A percentile compares a stretch with the other conserved stretches of the same genome.
These are phyloP conservation scores for Lepidochitona cinerea DNA, from an alignment of 2,888 invertebrate genomes.

Conservation along the genomic window DNA sequence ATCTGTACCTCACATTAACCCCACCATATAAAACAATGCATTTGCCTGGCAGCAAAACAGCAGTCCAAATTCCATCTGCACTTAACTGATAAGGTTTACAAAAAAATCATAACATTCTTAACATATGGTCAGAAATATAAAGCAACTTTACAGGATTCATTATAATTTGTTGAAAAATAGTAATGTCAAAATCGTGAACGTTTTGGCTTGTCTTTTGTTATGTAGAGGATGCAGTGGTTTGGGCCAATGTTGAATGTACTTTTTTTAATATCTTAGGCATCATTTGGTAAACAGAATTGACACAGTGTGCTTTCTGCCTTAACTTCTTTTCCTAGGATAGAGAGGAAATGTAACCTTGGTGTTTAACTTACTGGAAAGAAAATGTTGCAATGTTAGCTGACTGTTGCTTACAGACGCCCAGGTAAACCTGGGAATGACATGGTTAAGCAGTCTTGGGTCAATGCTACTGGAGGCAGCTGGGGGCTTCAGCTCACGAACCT, in stretches of 20 bases:
- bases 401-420: not conserved
- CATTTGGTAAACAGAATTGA: not conserved
- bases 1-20: not conserved
- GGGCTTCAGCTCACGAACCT: not conserved
- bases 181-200: too few species aligned
- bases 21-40: not conserved
- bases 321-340: not conserved
- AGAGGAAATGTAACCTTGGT: not conserved
- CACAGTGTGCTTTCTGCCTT: not conserved
- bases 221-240: too few species aligned
- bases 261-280: too few species aligned
- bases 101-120: too few species aligned
- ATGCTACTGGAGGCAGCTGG: not conserved
- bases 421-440: not conserved
- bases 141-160: too few species aligned
- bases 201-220: too few species aligned
- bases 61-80: too few species aligned
- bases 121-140: too few species aligned
- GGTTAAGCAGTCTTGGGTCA: not conserved
- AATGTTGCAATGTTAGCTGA: not conserved
- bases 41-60: too few species aligned
- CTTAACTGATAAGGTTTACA: too few species aligned
- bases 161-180: too few species aligned
- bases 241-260: too few species aligned
- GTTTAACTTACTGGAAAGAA: not conserved